Conservation (phyloP, 2,888 invertebrate genomes). For the Harpalus rubripes region DNA sequence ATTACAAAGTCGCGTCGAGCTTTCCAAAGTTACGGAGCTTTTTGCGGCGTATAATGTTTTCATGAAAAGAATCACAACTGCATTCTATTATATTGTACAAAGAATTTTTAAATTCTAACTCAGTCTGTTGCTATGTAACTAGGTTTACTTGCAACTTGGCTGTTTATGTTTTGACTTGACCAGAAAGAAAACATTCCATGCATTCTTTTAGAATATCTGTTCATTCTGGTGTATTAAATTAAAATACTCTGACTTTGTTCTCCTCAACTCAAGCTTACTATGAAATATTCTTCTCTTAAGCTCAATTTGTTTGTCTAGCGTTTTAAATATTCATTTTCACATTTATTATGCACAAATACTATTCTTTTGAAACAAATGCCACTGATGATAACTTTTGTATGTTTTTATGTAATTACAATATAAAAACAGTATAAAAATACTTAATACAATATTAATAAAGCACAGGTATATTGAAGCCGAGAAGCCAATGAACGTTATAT, state of each 20-base stretch:
- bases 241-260: neutral
- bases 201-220: neutral
- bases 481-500: too few relatives aligned
- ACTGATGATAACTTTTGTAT: too few relatives aligned
- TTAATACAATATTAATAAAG: too few relatives aligned
- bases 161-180: neutral
- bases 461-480: too few relatives aligned
- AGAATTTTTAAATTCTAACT: slow-evolving; percentile 39
- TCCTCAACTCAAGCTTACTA: too few relatives aligned
- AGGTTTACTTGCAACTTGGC: neutral
- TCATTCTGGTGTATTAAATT: slow-evolving; percentile 14
- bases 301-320: too few relatives aligned
- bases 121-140: slow-evolving; percentile 24
- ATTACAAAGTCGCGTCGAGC: slow-evolving; percentile 24
- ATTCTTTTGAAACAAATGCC: too few relatives aligned
- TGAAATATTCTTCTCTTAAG: too few relatives aligned
- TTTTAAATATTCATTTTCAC: too few relatives aligned
- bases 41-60: slow-evolving; percentile 17
- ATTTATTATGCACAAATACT: too few relatives aligned
- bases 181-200: slow-evolving; percentile 31
- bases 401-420: too few relatives aligned
- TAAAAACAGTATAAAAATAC: too few relatives aligned
- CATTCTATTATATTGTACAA: slow-evolving; percentile 24
- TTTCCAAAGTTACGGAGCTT: slow-evolving; percentile 17
- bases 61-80: slow-evolving; percentile 33